Conservation (phyloP, 1,140 invertebrate species). For the Ceratina australensis region DNA sequence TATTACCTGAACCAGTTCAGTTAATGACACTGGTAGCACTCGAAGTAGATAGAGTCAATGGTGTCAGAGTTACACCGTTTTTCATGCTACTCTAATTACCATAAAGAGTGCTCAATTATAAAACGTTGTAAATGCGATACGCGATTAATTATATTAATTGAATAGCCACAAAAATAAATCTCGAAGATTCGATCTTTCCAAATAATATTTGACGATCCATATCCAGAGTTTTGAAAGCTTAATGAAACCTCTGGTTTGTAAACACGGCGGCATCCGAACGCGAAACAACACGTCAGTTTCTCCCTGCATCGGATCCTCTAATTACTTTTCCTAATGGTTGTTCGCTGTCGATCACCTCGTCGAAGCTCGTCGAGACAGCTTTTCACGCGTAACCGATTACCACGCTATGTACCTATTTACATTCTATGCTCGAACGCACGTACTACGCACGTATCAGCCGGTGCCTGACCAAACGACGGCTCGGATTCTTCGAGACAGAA, state of each 20-base stretch:
- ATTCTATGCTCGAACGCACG: conserved; percentile 7
- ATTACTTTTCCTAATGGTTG: conserved; percentile 22
- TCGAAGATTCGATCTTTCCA: no score
- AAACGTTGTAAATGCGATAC: no score
- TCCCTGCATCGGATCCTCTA: conserved; percentile 11
- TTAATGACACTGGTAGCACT: no score
- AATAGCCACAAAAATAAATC: no score
- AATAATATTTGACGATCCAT: no score
- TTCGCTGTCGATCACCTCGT: conserved; percentile 26
- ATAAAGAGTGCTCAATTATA: no score
- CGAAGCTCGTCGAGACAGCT: conserved; percentile 10
- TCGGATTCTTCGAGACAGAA: background rate
- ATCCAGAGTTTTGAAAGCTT: background rate
- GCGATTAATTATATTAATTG: no score
- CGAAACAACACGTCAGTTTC: conserved; percentile 9
- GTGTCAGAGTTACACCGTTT: no score
- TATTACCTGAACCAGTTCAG: no score
- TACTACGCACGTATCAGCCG: background rate
- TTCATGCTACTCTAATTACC: no score
- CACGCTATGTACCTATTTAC: conserved; percentile 2
- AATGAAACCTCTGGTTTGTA: background rate
- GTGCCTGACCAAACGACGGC: conserved; percentile 3
- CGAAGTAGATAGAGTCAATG: no score
- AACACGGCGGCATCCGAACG: background rate
- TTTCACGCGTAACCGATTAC: conserved; percentile 26